These are phyloP conservation scores for Latrodectus hesperus DNA, from an alignment of 2,888 invertebrate species.

Conservation along the genomic window DNA sequence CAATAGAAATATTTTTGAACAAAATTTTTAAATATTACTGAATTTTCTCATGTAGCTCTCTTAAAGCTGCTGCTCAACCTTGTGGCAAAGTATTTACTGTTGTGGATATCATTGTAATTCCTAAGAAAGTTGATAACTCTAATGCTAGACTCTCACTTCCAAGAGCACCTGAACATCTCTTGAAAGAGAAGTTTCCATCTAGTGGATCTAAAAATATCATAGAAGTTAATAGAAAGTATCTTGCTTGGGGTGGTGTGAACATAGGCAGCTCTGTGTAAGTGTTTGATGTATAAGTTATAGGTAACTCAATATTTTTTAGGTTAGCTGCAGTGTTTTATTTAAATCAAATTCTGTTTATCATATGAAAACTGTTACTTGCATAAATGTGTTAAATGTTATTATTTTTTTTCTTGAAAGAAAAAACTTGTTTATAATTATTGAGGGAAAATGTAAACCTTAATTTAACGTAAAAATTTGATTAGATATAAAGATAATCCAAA, in stretches of 20 bases:
- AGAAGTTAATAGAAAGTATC: constrained; percentile 46
- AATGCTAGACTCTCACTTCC: not conserved
- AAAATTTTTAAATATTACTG: not conserved
- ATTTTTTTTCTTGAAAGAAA: no score
- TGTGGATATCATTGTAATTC: constrained; percentile 30
- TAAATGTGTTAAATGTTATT: no score
- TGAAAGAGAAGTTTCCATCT: not conserved
- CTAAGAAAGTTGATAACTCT: not conserved
- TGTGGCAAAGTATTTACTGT: constrained; percentile 46
- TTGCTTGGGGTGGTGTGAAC: constrained; percentile 45
- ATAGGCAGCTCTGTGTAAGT: constrained; percentile 43
- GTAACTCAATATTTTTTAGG: no score
- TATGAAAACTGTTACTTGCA: no score
- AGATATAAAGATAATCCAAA: no score
- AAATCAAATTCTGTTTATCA: no score
- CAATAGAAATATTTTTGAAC: not conserved
- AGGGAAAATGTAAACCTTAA: no score
- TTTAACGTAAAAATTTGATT: no score
- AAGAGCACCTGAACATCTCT: not conserved
- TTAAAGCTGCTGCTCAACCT: constrained; percentile 55
- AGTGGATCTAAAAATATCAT: constrained; percentile 12
- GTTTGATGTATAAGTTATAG: no score
- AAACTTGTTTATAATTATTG: no score
- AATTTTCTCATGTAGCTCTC: constrained; percentile 23
- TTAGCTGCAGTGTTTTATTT: no score